Base-by-base conservation (phyloP, 2,797 vertebrate genomes). In the Botia almorhae region DNA sequence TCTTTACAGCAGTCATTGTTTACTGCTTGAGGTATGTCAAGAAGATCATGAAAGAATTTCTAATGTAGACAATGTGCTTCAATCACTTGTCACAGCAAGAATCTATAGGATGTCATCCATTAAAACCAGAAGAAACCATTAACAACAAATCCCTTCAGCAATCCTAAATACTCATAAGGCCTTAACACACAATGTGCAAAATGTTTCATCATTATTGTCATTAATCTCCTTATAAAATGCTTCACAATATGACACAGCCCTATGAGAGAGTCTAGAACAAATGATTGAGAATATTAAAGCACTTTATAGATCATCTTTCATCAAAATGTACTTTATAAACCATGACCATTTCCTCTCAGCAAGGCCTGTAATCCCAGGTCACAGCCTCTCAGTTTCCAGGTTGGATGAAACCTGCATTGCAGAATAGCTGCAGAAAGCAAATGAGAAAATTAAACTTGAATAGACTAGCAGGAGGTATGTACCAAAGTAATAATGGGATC, bases 171-270 rank as follows among this genome's bases (percentile, higher is more conserved):
- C 80, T 78, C 74, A 23, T 48, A 75, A 65, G 75, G 60, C 71
- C 70, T 69, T 46, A n/a, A 63, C 61, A 50, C 68, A 73, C 74
- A 81, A 86, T 86, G 82, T 82, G 85, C 58, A 64, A 84, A 82
- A 56, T 76, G 81, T 84, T 80, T 82, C 73, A 64, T 53, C 51
- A 70, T 82, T 72, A 81, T 78, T 81, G 65, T 56, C 76, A 82
- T 86, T 82, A 82, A 86, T 86, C 82, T 86, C 74, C 21, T 61
- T 48, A 78, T 78, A 78, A 86, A 78, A 82, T 80, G 74, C 33
- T 43, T 33, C 65, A 13, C 11, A 51, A 65, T 53, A 60, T 7
- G 65, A 36, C 53, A 60, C 12, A 63, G 58, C 64, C 77, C 73
- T 79, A 11, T 33, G 46, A 61, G 33, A 26, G 67, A 29, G 58